Evolutionary conservation across 2,888 invertebrate species (phyloP).

Genomic region (Boloria euphrosyne): DNA sequence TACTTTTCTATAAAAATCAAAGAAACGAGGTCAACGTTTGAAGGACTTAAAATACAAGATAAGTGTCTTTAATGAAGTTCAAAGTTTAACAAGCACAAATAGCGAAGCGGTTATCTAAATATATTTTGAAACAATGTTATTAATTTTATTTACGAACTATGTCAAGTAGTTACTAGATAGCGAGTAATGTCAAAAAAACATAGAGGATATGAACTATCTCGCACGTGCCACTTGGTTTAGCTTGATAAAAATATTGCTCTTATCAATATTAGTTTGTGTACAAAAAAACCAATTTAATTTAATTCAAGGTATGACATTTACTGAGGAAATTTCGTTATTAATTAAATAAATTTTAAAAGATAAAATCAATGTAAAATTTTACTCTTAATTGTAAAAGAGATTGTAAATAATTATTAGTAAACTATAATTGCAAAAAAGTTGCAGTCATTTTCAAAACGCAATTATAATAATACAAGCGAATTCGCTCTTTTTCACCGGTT

Average conservation of each 20-base stretch:
- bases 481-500: too few species aligned
- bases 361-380: too few species aligned
- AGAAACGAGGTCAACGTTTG: conserved; percentile 1
- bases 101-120: conserved; percentile 16
- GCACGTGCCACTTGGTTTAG: neutral
- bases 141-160: conserved; percentile 18
- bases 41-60: conserved; percentile 8
- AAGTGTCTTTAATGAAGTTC: conserved; percentile 19
- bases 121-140: conserved; percentile 21
- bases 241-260: neutral
- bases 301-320: too few species aligned
- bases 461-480: too few species aligned
- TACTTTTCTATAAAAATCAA: neutral
- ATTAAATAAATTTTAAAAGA: too few species aligned
- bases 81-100: conserved; percentile 23
- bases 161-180: conserved; percentile 18
- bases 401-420: too few species aligned
- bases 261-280: neutral
- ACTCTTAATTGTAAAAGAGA: too few species aligned
- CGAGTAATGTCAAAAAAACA: conserved; percentile 11
- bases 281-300: too few species aligned
- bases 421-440: too few species aligned
- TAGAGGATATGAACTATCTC: conserved; percentile 1
- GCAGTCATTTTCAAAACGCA: too few species aligned
- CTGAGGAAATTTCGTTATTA: too few species aligned